Base-by-base conservation (phyloP, 1,140 invertebrate genomes). In the Euwallacea fornicatus region DNA sequence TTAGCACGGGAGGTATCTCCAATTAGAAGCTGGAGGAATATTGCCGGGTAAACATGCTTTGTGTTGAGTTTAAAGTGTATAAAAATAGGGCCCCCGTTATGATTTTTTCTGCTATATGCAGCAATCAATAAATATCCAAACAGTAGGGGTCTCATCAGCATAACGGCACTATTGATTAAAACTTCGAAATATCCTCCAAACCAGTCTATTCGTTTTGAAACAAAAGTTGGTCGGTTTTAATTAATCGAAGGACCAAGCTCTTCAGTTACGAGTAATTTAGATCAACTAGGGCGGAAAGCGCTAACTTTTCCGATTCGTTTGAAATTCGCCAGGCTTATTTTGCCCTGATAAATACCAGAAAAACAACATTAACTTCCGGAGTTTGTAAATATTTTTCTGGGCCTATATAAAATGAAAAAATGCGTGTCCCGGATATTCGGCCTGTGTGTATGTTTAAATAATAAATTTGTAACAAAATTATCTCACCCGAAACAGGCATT, bases 401-500 rank as follows among this genome's bases (percentile, higher is more conserved):
- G 4, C 21, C 21, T 33, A 33, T 33, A 33, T 33, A 33, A 33
- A 33, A 33, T 4, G 21, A 33, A 33, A 33, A 33, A 33, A 33
- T 33, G 21, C 21, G 21, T 33, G 21, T 33, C 21, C 21, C 21
- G 21, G 21, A 33, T 33, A 33, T 33, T 33, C 21, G 21, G 21
- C 21, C 21, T 33, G 21, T 33, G 21, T n/a, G n/a, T n/a, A 7
- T 16, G 54, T 15, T 56, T 56, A 56, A 56, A 56, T 56, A 61
- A 61, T 58, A 58, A 33, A 58, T 61, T 61, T 41, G 43, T 61
- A 43, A 61, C 59, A 11, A 61, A 61, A 61, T 61, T 61, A 61
- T 61, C 59, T 61, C 59, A 16, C 21, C 59, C 59, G 42, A 61
- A 61, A 61, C 59, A 61, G 33, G 59, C 59, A 61, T 61, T 61